Evolutionary conservation across 2,113 vertebrate genomes (phyloP).

Genomic region (Phyllostomus discolor): DNA sequence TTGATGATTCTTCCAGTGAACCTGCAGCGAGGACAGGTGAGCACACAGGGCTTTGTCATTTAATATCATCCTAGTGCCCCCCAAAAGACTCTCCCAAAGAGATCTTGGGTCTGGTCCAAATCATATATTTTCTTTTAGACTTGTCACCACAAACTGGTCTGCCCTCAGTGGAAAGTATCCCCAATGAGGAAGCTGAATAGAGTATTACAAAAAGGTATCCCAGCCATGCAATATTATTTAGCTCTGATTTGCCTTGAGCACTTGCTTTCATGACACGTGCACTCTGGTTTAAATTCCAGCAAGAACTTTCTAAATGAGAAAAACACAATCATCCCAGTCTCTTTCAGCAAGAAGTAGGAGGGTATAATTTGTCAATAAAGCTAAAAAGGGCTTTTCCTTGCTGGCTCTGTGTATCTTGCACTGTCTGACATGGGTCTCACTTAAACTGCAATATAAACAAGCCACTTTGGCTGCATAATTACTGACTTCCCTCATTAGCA

Average conservation of each 20-base stretch:
- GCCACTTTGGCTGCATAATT: not conserved
- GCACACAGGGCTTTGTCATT: not conserved
- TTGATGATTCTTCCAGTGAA: slow-evolving; percentile 89
- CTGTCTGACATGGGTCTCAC: not conserved
- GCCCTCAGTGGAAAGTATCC: not conserved
- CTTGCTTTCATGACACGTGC: not conserved
- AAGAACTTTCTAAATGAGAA: not conserved
- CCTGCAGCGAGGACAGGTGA: slow-evolving; percentile 75
- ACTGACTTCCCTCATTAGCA: not conserved
- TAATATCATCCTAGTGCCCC: not conserved
- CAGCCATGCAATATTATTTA: accelerated
- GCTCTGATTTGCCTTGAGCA: not conserved
- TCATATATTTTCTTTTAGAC: not conserved
- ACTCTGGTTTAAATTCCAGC: not conserved
- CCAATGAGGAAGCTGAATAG: not conserved
- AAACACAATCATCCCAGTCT: not conserved
- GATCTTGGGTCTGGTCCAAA: not conserved
- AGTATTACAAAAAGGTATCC: not conserved
- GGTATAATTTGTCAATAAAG: not conserved
- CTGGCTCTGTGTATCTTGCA: not conserved
- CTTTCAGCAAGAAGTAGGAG: not conserved
- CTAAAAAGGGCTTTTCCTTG: not conserved
- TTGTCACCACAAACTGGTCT: not conserved
- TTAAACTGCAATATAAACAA: not conserved
- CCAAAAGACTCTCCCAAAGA: not conserved